Base-by-base conservation (phyloP, 1,140 invertebrate genomes). In the Heliothis virescens region DNA sequence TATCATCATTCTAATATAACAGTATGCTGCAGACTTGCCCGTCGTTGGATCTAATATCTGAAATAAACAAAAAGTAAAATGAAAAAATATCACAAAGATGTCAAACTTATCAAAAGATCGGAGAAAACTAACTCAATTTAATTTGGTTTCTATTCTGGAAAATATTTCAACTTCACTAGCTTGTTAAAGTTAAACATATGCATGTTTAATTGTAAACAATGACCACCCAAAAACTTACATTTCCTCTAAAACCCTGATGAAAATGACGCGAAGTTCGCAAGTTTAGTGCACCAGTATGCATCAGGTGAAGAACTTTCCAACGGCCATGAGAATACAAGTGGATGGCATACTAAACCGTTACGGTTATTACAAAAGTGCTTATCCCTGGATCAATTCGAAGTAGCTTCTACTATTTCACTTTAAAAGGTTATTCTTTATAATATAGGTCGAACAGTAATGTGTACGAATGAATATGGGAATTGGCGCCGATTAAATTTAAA, bases 291-390 rank as follows among this genome's bases (percentile, higher is more conserved):
- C 34, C 15, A 65, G 55, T 57, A 21, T n/a, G 1, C 21, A 21
- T 21, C 9, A 7, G 15, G 26, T 62, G 26, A 34, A 34, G 7
- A 60, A 34, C 26, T 62, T 62, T 62, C 3, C 29, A 62, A 12
- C 60, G 7, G 60, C 7, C 18, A n/a, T 55, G 7, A 34, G 15
- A 34, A 62, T 34, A 26, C 29, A 34, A 15, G 29, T 34, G 29
- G 60, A 62, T 62, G 12, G 60, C 26, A 15, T 41, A 62, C 12
- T 62, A 34, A 62, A 29, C 29, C 60, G 60, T 34, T 34, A 62
- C 21, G 29, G 60, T 62, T 62, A 62, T 34, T 62, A 34, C 59
- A 62, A 2, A 34, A 62, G 59, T 15, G 21, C 10, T 34, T 29
- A 62, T 62, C 34, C 26, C 55, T 34, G 29, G 13, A 62, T 26